Evolutionary conservation across 64 coral and sea anemone genomes (phyloP), one percentile per base, ranked within the genome.

Genomic region (Astreopora myriophthalma): DNA sequence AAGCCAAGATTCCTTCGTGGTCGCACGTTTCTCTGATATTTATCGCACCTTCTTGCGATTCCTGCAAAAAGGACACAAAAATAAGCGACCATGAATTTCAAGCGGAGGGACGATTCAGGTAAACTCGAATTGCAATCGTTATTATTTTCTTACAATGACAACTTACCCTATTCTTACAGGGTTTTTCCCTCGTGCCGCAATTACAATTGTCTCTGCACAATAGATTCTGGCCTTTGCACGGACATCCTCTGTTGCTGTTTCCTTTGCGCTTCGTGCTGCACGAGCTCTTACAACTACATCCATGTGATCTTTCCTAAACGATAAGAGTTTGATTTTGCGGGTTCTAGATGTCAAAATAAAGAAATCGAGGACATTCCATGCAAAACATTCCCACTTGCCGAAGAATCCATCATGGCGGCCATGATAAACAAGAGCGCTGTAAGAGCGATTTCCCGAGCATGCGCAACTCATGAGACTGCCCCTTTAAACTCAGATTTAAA

Each of bases 161-260:
- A 44, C 65, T 38, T 89, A 89, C 87, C 87, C 26, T 79, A 44
- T 89, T 89, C 52, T 79, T 89, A 46, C 87, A 89, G 16, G 52
- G 70, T 58, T 37, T 61, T 11, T 76, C 74, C 6, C 51, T 46
- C 20, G 71, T 42, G 31, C 86, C 49, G 48, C 86, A 89, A 9
- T 60, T 51, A 48, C 86, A 89, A 20, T 48, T 60, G 26, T 17
- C 22, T 33, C 69, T 34, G 57, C 86, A 89, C 5, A 60, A 9
- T 4, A 62, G 25, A 11, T 38, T 58, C 30, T 48, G 29, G 24
- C 69, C 38, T 58, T 89, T 89, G n/a, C 87, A 89, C 7, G 57
- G 74, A 19, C 87, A 89, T 39, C 87, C 73, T 68, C 74, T 30
- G 22, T 71, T 86, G 13, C 48, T 35, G 25, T 69, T 89, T 30